phyloP scores from a whole-genome alignment of 2,888 invertebrate species.

The Tholera decimalis region DNA sequence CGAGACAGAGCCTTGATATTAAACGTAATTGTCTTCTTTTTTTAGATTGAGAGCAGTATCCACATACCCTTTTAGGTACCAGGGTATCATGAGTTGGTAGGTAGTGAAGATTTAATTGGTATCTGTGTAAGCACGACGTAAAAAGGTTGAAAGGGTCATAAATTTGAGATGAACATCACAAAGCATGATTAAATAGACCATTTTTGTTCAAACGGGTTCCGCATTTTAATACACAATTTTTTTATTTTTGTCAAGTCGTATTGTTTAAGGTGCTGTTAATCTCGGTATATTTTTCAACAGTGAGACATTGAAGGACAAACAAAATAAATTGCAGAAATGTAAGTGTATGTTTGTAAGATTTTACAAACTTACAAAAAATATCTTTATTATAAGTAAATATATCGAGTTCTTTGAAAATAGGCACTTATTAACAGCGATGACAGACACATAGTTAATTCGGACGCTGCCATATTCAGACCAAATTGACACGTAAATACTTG shows the following conservation, averaged over 20 bases:
- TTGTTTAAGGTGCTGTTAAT: too few species aligned
- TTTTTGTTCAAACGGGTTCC: neutral
- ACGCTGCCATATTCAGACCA: constrained; percentile 36
- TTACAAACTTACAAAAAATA: too few species aligned
- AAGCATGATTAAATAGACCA: neutral
- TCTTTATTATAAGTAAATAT: too few species aligned
- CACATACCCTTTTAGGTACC: constrained; percentile 4
- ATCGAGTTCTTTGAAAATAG: constrained; percentile 44
- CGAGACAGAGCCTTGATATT: constrained; percentile 31
- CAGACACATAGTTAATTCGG: constrained; percentile 49
- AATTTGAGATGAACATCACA: constrained; percentile 3
- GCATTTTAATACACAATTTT: neutral
- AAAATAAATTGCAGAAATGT: too few species aligned
- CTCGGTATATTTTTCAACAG: too few species aligned
- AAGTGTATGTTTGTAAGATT: too few species aligned
- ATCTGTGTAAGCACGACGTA: neutral
- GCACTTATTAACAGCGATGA: constrained; percentile 44
- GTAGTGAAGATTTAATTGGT: neutral
- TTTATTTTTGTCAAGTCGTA: neutral
- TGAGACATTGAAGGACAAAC: too few species aligned
- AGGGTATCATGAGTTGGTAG: constrained; percentile 8
- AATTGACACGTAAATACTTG: constrained; percentile 55
- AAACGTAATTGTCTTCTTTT: constrained; percentile 12
- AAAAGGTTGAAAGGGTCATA: constrained; percentile 3
- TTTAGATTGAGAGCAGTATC: constrained; percentile 9